These are phyloP conservation scores for Autographa pulchrina DNA, from an alignment of 2,888 invertebrate genomes.

Conservation along the genomic window DNA sequence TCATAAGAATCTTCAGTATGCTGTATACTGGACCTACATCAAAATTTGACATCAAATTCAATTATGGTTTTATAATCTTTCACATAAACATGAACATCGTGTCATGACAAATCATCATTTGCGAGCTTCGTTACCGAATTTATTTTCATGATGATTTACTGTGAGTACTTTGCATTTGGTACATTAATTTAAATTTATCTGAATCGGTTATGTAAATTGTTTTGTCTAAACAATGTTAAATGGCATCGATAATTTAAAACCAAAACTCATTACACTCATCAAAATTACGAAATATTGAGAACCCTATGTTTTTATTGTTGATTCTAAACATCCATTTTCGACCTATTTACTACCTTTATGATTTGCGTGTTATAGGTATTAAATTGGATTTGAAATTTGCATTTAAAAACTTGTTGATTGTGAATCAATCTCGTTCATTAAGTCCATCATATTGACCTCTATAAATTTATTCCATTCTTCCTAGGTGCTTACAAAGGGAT, in stretches of 20 bases:
- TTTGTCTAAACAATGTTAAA: background rate
- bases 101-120: conserved; percentile 6
- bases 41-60: background rate
- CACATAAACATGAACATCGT: background rate
- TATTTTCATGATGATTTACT: background rate
- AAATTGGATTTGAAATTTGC: conserved; percentile 44
- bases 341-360: conserved; percentile 27
- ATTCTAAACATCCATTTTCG: conserved; percentile 35
- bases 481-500: conserved; percentile 10
- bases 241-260: conserved; percentile 10
- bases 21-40: background rate
- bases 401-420: conserved; percentile 32
- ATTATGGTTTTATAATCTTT: background rate
- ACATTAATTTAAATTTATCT: background rate
- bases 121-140: background rate
- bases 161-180: background rate
- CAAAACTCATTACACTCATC: conserved; percentile 21
- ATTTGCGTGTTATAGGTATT: conserved; percentile 39
- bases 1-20: background rate
- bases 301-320: conserved; percentile 27
- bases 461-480: conserved; percentile 24
- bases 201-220: background rate
- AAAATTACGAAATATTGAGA: conserved; percentile 30
- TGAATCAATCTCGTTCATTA: conserved; percentile 33
- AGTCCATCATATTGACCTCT: conserved; percentile 34